Evolutionary conservation across 2,113 vertebrate genomes (phyloP), one percentile per base, ranked within the genome.

Genomic region (Caloenas nicobarica): DNA sequence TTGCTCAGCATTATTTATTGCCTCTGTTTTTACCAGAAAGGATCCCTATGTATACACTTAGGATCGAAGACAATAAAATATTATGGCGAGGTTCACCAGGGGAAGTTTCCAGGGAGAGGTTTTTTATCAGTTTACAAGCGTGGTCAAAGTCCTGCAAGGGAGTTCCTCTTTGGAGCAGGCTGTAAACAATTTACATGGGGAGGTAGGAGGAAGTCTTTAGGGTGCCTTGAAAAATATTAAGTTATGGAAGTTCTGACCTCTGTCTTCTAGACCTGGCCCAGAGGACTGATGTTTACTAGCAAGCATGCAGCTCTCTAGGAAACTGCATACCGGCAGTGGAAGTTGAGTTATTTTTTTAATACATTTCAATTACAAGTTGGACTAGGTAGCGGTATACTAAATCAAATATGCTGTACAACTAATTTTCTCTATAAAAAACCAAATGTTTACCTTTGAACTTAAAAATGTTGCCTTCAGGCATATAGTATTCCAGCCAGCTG

Each of bases 401-500:
- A 94, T 94, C 72, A 96, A 96, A 74, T 88, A 82, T 68, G 66
- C 81, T 91, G 84, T 94, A 85, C 87, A 65, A 89, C 87, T 95
- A 90, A 96, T 96, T 95, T 95, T 91, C 95, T 89, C 95, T 95
- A 82, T 93, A 97, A 96, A 96, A 95, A 24, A 10, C 70, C 82
- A 94, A 96, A 95, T 89, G 91, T 96, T 94, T 97, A 95, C 87
- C 94, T 97, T 96, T 97, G 90, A 96, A 97, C 95, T 97, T 95
- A 88, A 89, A 97, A 95, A 96, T 50, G 88, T 89, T 97, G 93
- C 95, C 96, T 94, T 89, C 91, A 68, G 95, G 95, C 95, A 69
- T 96, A 77, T 57, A 19, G 48, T 70, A 56, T 91, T 93, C 90
- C 78, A 93, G 86, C 86, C 90, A 96, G 87, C 92, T 91, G 93